Base-by-base conservation (phyloP, 2,888 invertebrate genomes). In the Andrena praecox region DNA sequence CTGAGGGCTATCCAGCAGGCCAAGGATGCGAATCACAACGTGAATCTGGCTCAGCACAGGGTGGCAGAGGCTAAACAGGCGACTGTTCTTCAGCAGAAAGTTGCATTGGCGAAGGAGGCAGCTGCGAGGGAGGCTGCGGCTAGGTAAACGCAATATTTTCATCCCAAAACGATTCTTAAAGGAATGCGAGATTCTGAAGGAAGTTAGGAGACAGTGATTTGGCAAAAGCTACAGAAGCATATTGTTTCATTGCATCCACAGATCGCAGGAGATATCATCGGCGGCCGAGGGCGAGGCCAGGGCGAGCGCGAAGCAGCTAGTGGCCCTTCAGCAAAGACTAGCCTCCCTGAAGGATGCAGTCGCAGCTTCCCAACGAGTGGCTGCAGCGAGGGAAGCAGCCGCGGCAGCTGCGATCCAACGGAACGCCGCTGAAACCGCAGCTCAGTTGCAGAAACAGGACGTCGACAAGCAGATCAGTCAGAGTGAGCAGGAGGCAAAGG, bases 61-160 rank as follows among this genome's bases (percentile, higher is more conserved):
- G 97, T 97, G 31, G 95, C 96, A 48, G 96, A 96, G 0, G 97
- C 96, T 3, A 97, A 97, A 90, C 96, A 97, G 83, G 95, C 96
- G 0, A 96, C 97, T 0, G 92, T 96, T 6, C 95, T 96, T 87
- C 97, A 97, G 83, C 97, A 97, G 90, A 96, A 96, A 86, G 94
- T 96, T 42, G 97, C 97, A 52, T 95, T 96, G 86, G 96, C 96
- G n/a, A 97, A 96, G 91, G 97, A 97, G 91, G 95, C 96, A 0
- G 96, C 96, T 7, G 97, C 97, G 0, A 91, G 91, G 35, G 93
- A 93, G 77, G 93, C 94, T 73, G 89, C 93, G 6, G 89, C 89
- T 2, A 91, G 93, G 94, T 93, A 87, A 62, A 68, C 4, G 12
- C 3, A 16, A 42, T 42, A 42, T 42, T 42, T 42, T 16, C 16